These are phyloP conservation scores for Montipora efflorescens DNA, from an alignment of 64 coral and sea anemone genomes.

Conservation along the genomic window DNA sequence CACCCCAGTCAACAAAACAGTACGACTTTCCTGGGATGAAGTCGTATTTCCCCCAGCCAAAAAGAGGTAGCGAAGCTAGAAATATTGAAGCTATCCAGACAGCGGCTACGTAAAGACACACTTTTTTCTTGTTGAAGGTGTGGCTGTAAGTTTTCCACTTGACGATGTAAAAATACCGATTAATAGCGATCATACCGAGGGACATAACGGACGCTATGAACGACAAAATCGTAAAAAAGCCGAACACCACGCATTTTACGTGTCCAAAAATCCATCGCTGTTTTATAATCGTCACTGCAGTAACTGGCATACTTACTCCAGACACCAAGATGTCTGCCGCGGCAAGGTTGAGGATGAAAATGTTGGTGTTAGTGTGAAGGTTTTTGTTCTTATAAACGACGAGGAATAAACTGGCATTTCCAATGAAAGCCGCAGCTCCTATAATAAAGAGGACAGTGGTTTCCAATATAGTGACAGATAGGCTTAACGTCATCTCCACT, in stretches of 20 bases:
- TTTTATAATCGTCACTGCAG: neutral
- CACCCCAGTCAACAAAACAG: constrained; percentile 65
- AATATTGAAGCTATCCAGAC: constrained; percentile 59
- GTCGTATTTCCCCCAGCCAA: constrained; percentile 75
- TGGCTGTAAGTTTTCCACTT: constrained; percentile 62
- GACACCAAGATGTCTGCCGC: constrained; percentile 77
- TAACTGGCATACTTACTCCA: constrained; percentile 67
- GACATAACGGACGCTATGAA: constrained; percentile 19
- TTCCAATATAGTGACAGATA: neutral
- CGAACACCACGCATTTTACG: neutral
- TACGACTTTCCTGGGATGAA: constrained; percentile 75
- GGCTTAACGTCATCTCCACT: neutral
- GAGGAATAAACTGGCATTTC: constrained; percentile 66
- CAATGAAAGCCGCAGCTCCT: constrained; percentile 30
- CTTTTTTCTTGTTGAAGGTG: constrained; percentile 39
- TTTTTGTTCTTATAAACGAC: constrained; percentile 48
- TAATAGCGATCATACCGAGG: constrained; percentile 26
- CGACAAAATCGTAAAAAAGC: constrained; percentile 22
- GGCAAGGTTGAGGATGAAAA: constrained; percentile 71
- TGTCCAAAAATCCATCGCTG: constrained; percentile 54
- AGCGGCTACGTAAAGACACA: neutral
- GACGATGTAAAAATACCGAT: constrained; percentile 52
- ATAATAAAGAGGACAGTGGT: constrained; percentile 12
- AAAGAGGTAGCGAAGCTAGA: constrained; percentile 15
- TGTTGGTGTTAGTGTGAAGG: constrained; percentile 68